Base-by-base conservation (phyloP, 2,888 invertebrate species). In the Nipponacmea schrenckii region DNA sequence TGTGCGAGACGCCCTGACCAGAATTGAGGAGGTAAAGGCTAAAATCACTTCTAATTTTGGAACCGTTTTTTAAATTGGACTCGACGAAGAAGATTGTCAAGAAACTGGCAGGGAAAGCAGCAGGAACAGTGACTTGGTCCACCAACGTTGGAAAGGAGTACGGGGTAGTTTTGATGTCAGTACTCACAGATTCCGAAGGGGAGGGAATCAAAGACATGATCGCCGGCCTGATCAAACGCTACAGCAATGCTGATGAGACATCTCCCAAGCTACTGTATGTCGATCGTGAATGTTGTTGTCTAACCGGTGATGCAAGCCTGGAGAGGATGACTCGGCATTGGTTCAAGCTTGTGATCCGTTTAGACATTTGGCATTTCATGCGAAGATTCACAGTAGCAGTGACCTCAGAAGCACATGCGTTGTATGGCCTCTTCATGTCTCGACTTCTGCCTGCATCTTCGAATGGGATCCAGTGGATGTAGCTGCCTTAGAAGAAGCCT, bases 281-380 rank as follows among this genome's bases (percentile, higher is more conserved):
- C 14, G 78, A 81, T 69, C 44, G 75, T 14, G 78, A 80, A 71
- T 81, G 79, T 66, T 81, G 81, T 69, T 72, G 72, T 15, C n/a
- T 46, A 15, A 46, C 64, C 17, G 45, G 24, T 24, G 56, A 70
- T 14, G n/a, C 24, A 50, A 62, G 27, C 15, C 39, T 70, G 17
- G 14, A 10, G n/a, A 69, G 71, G 24, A 1, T 14, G 5, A 46
- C 24, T 31, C 31, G 31, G 31, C 31, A 31, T 26, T 78, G 78
- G 76, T 62, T 66, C 14, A 46, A 68, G 20, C 45, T 71, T 7
- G 20, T 48, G 20, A 48, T 77, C n/a, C 56, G 78, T 0, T 69
- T 81, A 20, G 80, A 80, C 70, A 70, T 77, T 12, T 80, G 78
- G 75, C 78, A 81, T 62, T 79, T 80, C 71, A 80, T 81, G 79